Conservation (phyloP, 2,797 vertebrate species). For the Oryzias sinensis region DNA sequence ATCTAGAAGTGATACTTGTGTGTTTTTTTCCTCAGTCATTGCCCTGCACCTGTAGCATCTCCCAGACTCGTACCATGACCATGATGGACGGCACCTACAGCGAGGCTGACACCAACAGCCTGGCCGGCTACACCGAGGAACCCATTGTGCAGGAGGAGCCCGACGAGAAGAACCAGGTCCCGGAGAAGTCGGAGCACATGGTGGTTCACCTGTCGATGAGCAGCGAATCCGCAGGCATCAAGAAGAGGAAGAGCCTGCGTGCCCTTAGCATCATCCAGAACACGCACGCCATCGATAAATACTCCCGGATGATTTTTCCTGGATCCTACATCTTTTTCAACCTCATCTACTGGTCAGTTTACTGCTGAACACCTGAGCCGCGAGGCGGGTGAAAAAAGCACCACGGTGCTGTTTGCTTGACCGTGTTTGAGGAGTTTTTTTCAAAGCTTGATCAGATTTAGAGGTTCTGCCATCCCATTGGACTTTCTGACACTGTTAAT, state of each 20-base stretch:
- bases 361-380: slow-evolving; percentile 76
- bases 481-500: neutral
- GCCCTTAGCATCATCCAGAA: slow-evolving; percentile 88
- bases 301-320: slow-evolving; percentile 95
- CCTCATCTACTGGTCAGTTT: slow-evolving; percentile 96
- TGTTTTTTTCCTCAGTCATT: slow-evolving; percentile 64
- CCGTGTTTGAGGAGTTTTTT: too few species aligned
- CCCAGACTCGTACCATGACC: slow-evolving; percentile 86
- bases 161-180: slow-evolving; percentile 79
- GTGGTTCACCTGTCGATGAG: slow-evolving; percentile 88
- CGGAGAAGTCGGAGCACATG: slow-evolving; percentile 87
- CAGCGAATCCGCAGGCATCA: slow-evolving; percentile 82
- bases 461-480: neutral
- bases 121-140: slow-evolving; percentile 88
- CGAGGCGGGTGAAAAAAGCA: too few species aligned
- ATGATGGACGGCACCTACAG: slow-evolving; percentile 91
- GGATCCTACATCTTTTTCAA: slow-evolving; percentile 97
- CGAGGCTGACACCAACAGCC: slow-evolving; percentile 91
- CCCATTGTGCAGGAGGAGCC: slow-evolving; percentile 81
- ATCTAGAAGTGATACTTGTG: neutral
- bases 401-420: too few species aligned
- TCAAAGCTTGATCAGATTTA: neutral
- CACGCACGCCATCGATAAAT: slow-evolving; percentile 93
- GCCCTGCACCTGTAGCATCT: slow-evolving; percentile 87
- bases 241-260: slow-evolving; percentile 85